phyloP scores from a whole-genome alignment of 2,888 invertebrate genomes.

The Plebejus anna region DNA sequence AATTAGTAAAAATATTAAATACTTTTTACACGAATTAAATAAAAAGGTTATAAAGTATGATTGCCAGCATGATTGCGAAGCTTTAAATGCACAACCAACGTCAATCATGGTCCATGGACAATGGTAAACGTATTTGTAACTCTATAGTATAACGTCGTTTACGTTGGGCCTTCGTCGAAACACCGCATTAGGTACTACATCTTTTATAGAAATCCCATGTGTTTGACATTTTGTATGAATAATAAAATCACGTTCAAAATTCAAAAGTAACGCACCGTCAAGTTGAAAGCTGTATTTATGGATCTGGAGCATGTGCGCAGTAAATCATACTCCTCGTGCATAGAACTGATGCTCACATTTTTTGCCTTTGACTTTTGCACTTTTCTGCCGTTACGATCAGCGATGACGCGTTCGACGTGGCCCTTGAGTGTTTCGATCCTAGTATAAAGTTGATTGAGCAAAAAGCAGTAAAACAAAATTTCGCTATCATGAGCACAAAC shows the following conservation, averaged over 20 bases:
- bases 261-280: constrained; percentile 10
- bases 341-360: background rate
- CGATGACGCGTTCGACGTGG: background rate
- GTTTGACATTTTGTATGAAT: too few species aligned
- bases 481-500: background rate
- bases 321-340: constrained; percentile 31
- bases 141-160: too few species aligned
- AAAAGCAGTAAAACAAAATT: constrained; percentile 20
- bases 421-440: background rate
- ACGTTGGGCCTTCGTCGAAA: too few species aligned
- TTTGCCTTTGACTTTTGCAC: background rate
- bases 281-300: constrained; percentile 16
- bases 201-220: too few species aligned
- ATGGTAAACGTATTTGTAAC: too few species aligned
- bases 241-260: background rate
- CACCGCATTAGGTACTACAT: too few species aligned
- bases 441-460: background rate
- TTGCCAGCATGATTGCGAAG: too few species aligned
- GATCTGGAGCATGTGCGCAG: constrained; percentile 19
- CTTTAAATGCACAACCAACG: too few species aligned
- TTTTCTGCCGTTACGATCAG: background rate
- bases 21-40: background rate
- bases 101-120: too few species aligned
- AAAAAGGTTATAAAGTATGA: too few species aligned
- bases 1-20: background rate